These are phyloP conservation scores for Cataglyphis altisquamis DNA, from an alignment of 2,888 invertebrate species.

Conservation along the genomic window DNA sequence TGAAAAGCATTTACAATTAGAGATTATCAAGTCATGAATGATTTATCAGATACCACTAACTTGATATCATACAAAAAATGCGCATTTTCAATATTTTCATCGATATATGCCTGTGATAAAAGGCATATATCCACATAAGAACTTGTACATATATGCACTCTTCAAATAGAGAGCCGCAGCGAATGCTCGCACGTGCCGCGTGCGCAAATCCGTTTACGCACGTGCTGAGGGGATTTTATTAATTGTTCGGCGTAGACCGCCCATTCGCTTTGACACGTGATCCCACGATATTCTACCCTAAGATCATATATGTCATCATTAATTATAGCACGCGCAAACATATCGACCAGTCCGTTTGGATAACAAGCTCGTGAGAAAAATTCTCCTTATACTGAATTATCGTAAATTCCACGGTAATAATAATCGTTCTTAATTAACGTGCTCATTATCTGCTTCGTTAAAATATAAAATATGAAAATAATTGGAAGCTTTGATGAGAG, in stretches of 20 bases:
- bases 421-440: slow-evolving; percentile 28
- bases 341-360: slow-evolving; percentile 57
- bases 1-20: neutral
- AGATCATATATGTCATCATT: slow-evolving; percentile 49
- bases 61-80: neutral
- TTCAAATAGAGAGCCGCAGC: slow-evolving; percentile 13
- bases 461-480: slow-evolving; percentile 22
- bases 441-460: slow-evolving; percentile 30
- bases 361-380: slow-evolving; percentile 68
- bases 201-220: slow-evolving; percentile 68
- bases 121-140: neutral
- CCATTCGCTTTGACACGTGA: slow-evolving; percentile 70
- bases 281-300: slow-evolving; percentile 34
- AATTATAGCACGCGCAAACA: slow-evolving; percentile 64
- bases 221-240: slow-evolving; percentile 79
- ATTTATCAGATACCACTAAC: neutral
- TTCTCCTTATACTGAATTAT: slow-evolving; percentile 21
- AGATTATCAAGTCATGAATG: neutral
- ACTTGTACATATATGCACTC: neutral
- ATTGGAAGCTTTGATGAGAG: slow-evolving; percentile 8
- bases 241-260: slow-evolving; percentile 73
- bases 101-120: neutral
- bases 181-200: slow-evolving; percentile 76
- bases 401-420: slow-evolving; percentile 29
- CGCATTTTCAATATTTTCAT: neutral